Evolutionary conservation across 2,888 invertebrate genomes (phyloP).

Genomic region (Vanessa cardui): DNA sequence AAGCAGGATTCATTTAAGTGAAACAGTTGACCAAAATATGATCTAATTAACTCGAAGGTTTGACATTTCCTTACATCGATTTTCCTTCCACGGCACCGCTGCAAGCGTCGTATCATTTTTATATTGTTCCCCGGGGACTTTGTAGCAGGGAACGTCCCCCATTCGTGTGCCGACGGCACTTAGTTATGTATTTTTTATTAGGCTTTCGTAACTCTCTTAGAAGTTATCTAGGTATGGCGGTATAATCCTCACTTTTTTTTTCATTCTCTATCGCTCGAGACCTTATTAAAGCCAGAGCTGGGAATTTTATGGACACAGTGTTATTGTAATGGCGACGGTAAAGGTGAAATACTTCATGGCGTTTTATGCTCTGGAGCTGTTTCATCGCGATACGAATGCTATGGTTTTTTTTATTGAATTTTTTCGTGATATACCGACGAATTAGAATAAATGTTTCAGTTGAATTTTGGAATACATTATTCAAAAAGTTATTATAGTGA

Average conservation of each 20-base stretch:
- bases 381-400: constrained; percentile 7
- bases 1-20: no score
- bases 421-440: not conserved
- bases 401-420: not conserved
- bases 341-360: constrained; percentile 24
- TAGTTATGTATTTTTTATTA: constrained; percentile 68
- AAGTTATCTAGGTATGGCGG: constrained; percentile 49
- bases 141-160: constrained; percentile 56
- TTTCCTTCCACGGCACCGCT: constrained; percentile 56
- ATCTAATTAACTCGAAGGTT: constrained; percentile 50
- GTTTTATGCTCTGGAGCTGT: constrained; percentile 19
- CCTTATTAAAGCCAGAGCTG: constrained; percentile 39
- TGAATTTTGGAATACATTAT: no score
- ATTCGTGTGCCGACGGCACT: constrained; percentile 57
- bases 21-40: constrained; percentile 37
- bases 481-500: no score
- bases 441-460: constrained; percentile 3
- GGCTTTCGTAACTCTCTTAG: constrained; percentile 56
- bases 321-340: constrained; percentile 36
- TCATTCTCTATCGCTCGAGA: constrained; percentile 36
- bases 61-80: constrained; percentile 69
- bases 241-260: constrained; percentile 40
- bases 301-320: constrained; percentile 38
- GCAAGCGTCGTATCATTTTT: constrained; percentile 69
- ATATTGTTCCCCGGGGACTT: constrained; percentile 62